phyloP scores from a whole-genome alignment of 2,797 vertebrate species.

The Hipposideros larvatus region DNA sequence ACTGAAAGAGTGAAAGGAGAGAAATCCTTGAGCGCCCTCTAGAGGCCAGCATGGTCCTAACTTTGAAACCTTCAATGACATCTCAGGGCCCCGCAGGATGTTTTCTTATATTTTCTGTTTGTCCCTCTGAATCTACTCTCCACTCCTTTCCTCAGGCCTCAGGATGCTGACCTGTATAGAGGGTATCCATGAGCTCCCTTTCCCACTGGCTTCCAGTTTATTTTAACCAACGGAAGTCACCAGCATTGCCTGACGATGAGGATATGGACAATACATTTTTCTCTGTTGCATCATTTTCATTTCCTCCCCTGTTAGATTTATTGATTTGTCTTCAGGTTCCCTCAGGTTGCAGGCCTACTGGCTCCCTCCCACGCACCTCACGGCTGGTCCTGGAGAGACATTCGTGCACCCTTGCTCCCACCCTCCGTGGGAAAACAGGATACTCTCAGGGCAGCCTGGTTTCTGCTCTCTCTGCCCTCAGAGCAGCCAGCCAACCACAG shows the following conservation, averaged over 20 bases:
- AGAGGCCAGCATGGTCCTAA: slow-evolving; percentile 16
- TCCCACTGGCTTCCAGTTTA: neutral
- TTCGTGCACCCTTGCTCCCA: neutral
- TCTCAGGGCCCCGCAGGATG: neutral
- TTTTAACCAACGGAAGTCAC: neutral
- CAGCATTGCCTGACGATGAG: neutral
- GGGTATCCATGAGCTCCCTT: neutral
- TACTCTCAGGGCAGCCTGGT: neutral
- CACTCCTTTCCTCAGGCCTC: neutral
- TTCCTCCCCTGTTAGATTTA: neutral
- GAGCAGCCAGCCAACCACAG: neutral
- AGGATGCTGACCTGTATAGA: neutral
- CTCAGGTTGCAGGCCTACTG: neutral
- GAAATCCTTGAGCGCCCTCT: slow-evolving; percentile 73
- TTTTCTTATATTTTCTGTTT: neutral
- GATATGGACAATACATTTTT: neutral
- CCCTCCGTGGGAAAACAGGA: neutral
- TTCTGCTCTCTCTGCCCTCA: neutral
- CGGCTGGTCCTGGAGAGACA: neutral
- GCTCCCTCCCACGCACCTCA: neutral
- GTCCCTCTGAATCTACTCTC: neutral
- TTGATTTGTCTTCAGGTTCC: neutral
- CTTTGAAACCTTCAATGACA: neutral
- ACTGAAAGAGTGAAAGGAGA: neutral
- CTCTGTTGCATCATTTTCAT: neutral